Base-by-base conservation (phyloP, 35 echinoderm and acorn worm genomes). In the Apostichopus japonicus region DNA sequence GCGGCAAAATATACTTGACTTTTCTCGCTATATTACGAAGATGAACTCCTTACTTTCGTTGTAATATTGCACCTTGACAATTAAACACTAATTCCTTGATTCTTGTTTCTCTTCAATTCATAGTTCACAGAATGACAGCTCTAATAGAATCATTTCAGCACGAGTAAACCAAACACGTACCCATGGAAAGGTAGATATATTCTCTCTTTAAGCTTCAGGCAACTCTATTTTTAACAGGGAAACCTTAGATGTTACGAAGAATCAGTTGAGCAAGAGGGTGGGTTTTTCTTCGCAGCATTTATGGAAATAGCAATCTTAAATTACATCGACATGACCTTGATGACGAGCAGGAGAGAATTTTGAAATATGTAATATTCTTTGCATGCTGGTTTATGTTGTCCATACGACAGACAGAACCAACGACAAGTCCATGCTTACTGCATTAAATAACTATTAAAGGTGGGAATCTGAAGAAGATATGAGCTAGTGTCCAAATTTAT, bases 271-370 rank as follows among this genome's bases (percentile, higher is more conserved):
- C 71, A 75, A 14, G 71, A 75, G 17, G 71, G 16, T 23, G 21
- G 53, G 21, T 55, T 84, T 44, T 84, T 21, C 56, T n/a, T 84
- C 53, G n/a, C 81, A 10, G 56, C 51, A n/a, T 57, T 84, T 84
- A 84, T 84, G 81, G 81, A 84, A 84, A 84, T 84, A 84, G 57
- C 54, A 6, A 61, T 57, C 81, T 84, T 21, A 57, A 62, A 23
- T 84, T 84, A 57, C 81, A 84, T 57, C 8, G 11, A 22, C 9
- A 84, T 84, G 16, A 84, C 81, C 54, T 84, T 58, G 71, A 19
- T 75, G 71, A 75, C 71, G 71, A 23, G n/a, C 71, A 75, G 71
- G 71, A 14, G 71, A 23, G 17, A 19, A 75, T n/a, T 75, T 14
- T 75, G 71, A 19, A 75, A 75, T 19, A 75, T 23, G 21, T 75